A percentile compares a stretch with the other conserved stretches of the same genome.
Conservation (phyloP, 2,797 vertebrate species). For the Chromis chromis region DNA sequence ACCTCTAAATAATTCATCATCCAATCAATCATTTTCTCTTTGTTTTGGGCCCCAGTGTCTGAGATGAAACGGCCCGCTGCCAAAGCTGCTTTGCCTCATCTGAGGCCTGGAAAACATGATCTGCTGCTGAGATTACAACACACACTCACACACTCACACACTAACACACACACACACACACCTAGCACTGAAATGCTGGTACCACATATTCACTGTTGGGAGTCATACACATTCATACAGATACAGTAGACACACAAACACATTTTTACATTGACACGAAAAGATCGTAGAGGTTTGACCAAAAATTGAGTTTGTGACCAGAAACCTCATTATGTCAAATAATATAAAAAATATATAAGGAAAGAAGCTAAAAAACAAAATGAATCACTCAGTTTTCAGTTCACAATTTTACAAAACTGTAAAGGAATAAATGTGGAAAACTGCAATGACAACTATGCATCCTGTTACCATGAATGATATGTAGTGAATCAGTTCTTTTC, state of each 20-base stretch:
- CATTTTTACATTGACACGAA: conserved; percentile 40
- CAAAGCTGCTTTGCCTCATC: conserved; percentile 89
- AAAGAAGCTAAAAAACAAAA: background rate
- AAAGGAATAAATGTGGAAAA: conserved; percentile 16
- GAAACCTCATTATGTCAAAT: background rate
- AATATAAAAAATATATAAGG: background rate
- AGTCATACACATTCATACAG: conserved; percentile 64
- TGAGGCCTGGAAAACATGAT: conserved; percentile 88
- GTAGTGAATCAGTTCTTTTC: background rate
- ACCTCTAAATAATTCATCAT: conserved; percentile 90
- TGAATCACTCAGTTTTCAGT: background rate
- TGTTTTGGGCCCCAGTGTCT: conserved; percentile 90
- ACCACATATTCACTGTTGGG: conserved; percentile 63
- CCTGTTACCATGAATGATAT: background rate
- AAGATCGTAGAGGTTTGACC: conserved; percentile 35
- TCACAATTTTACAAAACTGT: no score
- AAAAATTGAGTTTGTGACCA: conserved; percentile 19
- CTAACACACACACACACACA: conserved; percentile 42
- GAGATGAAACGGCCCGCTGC: conserved; percentile 88
- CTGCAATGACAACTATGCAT: background rate
- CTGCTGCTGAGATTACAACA: conserved; percentile 87
- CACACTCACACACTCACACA: conserved; percentile 58
- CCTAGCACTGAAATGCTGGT: conserved; percentile 64
- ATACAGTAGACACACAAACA: conserved; percentile 39
- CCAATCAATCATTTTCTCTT: conserved; percentile 91